Evolutionary conservation across 2,797 vertebrate genomes (phyloP), one percentile per base, ranked within the genome.

Genomic region (Aselliscus stoliczkanus): DNA sequence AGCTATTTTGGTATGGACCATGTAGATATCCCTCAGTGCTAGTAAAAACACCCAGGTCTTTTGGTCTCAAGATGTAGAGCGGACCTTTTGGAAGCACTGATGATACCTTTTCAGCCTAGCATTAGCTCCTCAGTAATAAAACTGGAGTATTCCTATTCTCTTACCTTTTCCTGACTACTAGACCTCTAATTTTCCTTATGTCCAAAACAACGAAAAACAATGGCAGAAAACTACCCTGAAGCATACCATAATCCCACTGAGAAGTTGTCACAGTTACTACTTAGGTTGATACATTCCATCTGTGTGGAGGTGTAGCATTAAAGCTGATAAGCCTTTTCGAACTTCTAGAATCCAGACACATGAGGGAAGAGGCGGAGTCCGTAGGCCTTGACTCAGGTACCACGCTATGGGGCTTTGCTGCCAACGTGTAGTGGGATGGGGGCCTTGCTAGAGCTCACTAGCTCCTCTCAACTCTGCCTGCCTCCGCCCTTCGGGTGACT

Each of bases 361-460:
- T 92, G 93, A 95, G 96, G 96, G 96, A 95, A 95, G 96, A 97
- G 88, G 64, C 83, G 88, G 91, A 64, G 29, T 82, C 29, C 94
- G 0, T 98, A 97, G 90, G 96, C 95, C 97, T 95, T 91, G 96
- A 97, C 14, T 42, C 97, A 98, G 97, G 97, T 97, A 97, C 96
- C 39, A 5, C 56, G 88, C 83, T 85, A 11, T 25, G 39, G 76
- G 88, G 77, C 94, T 93, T 94, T 50, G 97, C 97, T 79, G 94
- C 96, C 70, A 27, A 83, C n/a, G 2, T 80, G 95, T 94, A 96
- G 97, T 89, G 97, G 97, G 79, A 47, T 95, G 95, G 96, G 96
- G 96, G 96, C 94, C 3, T 87, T 84, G 89, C 79, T 93, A 21
- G 94, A 97, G 47, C 47, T 50, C 14, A 96, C 93, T 70, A 39